Evolutionary conservation across 2,113 vertebrate genomes (phyloP).

Genomic region (Serilophus lunatus): DNA sequence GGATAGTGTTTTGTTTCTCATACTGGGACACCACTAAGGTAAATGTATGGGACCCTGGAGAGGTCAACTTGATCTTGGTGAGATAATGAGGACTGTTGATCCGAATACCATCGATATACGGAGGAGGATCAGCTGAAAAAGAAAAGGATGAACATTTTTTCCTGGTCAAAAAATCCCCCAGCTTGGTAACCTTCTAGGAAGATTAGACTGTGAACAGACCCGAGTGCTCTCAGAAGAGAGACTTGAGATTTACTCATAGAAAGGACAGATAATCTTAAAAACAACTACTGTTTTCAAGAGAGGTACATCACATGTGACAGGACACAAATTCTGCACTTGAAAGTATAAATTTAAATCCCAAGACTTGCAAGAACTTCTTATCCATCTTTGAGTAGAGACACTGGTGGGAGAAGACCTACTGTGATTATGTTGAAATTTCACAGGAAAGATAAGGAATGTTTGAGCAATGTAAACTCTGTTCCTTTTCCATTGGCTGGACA

Average conservation of each 20-base stretch:
- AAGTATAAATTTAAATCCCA: background rate
- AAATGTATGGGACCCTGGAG: conserved; percentile 87
- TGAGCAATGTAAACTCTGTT: background rate
- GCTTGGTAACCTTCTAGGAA: background rate
- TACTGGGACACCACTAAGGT: conserved; percentile 97
- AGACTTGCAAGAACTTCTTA: background rate
- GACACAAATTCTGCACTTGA: background rate
- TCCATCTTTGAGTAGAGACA: background rate
- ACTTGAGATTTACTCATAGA: background rate
- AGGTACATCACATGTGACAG: background rate
- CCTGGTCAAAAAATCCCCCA: background rate
- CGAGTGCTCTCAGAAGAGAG: background rate
- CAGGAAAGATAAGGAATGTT: background rate
- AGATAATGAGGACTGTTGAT: conserved; percentile 99
- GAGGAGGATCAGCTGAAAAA: conserved; percentile 88
- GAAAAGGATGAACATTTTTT: background rate
- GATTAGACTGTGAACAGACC: background rate
- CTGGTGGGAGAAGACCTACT: background rate
- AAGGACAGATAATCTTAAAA: background rate
- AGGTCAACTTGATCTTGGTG: conserved; percentile 93
- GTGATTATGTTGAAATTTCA: background rate
- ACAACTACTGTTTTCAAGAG: background rate
- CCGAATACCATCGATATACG: conserved; percentile 94
- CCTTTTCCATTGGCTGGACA: background rate
- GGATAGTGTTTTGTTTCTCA: conserved; percentile 98